Percentiles rank a stretch among this genome's conserved stretches.
Conservation (phyloP, 2,888 invertebrate genomes). For the Sesia apiformis region DNA sequence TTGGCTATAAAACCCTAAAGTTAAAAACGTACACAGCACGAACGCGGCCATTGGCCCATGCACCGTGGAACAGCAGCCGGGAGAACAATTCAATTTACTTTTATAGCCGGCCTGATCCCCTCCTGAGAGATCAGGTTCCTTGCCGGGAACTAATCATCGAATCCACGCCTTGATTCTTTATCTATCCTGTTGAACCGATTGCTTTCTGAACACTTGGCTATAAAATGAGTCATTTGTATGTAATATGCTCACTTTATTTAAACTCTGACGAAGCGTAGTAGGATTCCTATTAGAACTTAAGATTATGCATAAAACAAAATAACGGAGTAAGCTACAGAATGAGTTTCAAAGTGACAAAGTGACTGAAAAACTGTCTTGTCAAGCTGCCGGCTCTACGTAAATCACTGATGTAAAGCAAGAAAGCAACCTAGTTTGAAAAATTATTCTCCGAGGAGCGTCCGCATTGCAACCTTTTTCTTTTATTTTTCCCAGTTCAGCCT, state of each 20-base stretch:
- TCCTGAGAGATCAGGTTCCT: constrained; percentile 46
- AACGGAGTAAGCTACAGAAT: background rate
- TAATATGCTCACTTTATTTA: background rate
- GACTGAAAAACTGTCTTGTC: constrained; percentile 20
- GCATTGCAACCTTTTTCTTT: constrained; percentile 38
- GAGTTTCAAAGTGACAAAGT: constrained; percentile 2
- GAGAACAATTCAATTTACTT: constrained; percentile 71
- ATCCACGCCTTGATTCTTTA: constrained; percentile 42
- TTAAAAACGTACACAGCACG: constrained; percentile 40
- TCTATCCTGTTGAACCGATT: constrained; percentile 33
- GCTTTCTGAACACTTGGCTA: constrained; percentile 20
- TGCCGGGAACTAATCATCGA: constrained; percentile 13
- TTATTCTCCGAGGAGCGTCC: constrained; percentile 46
- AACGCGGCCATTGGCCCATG: constrained; percentile 31
- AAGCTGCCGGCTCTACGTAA: constrained; percentile 25
- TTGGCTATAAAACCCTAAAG: constrained; percentile 28
- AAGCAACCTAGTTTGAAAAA: constrained; percentile 55
- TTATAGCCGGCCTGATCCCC: constrained; percentile 61
- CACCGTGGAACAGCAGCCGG: constrained; percentile 45
- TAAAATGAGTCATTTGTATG: background rate
- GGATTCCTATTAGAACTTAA: too few relatives aligned
- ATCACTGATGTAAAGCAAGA: constrained; percentile 36
- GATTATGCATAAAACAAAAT: too few relatives aligned
- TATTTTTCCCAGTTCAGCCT: constrained; percentile 25
- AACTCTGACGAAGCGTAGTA: background rate